Evolutionary conservation across 2,888 invertebrate genomes (phyloP).

Genomic region (Lottia scabra): DNA sequence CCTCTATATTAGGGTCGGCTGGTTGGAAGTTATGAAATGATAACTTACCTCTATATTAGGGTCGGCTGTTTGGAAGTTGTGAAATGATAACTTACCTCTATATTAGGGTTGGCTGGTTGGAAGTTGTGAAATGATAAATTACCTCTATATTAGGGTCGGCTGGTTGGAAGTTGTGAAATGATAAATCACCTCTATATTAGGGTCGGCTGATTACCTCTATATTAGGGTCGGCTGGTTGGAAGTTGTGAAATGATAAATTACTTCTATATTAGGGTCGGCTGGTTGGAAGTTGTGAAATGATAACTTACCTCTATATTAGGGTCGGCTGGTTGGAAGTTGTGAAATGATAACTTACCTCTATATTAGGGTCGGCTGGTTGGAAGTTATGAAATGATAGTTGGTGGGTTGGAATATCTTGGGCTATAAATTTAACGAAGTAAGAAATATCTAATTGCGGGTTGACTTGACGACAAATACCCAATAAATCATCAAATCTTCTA

Average conservation of each 20-base stretch:
- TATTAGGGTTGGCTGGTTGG: too few species aligned
- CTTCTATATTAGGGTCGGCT: too few species aligned
- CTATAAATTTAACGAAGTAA: conserved; percentile 80
- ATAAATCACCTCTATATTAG: too few species aligned
- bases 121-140: background rate
- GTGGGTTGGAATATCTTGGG: conserved; percentile 67
- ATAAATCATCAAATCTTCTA: conserved; percentile 84
- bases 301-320: too few species aligned
- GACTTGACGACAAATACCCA: conserved; percentile 82
- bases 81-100: too few species aligned
- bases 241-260: background rate
- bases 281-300: background rate
- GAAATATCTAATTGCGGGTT: conserved; percentile 81
- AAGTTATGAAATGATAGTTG: conserved; percentile 16
- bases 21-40: background rate
- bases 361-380: conserved; percentile 19
- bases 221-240: conserved; percentile 6
- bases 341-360: conserved; percentile 46
- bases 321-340: background rate
- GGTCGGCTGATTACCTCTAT: too few species aligned
- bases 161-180: too few species aligned
- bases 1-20: too few species aligned
- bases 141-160: too few species aligned
- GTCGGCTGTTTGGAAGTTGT: too few species aligned
- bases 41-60: too few species aligned